phyloP scores from a whole-genome alignment of 2,113 vertebrate species.

The Sterrhoptilus dennistouni region DNA sequence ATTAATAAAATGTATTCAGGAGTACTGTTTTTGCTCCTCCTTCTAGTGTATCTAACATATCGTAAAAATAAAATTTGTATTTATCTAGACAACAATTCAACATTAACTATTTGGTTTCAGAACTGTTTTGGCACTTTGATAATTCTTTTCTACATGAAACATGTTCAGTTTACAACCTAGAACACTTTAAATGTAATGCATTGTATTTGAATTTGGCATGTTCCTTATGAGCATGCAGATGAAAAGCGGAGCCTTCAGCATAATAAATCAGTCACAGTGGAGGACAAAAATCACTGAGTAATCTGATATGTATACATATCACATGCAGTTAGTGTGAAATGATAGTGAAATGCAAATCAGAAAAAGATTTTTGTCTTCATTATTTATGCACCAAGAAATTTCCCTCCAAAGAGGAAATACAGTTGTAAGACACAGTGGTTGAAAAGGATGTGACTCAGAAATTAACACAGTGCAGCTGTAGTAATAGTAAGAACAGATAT shows the following conservation, averaged over 20 bases:
- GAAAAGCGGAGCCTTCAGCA: not conserved
- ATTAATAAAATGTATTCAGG: not conserved
- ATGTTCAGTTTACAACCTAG: not conserved
- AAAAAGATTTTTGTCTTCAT: not conserved
- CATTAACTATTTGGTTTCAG: conserved; percentile 1
- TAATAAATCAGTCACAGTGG: not conserved
- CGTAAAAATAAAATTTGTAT: not conserved
- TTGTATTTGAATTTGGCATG: not conserved
- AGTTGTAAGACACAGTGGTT: not conserved
- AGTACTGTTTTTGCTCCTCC: conserved; percentile 13
- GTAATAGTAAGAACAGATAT: not conserved
- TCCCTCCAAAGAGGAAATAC: not conserved
- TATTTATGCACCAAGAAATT: not conserved
- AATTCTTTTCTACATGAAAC: conserved; percentile 4
- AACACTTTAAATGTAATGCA: not conserved
- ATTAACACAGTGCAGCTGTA: not conserved
- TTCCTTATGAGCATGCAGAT: not conserved
- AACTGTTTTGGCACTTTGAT: not conserved
- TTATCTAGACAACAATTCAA: conserved; percentile 44
- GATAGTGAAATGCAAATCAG: not conserved
- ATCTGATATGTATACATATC: not conserved
- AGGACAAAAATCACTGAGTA: not conserved
- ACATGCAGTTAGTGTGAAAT: not conserved
- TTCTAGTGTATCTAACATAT: not conserved
- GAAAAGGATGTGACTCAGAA: not conserved